These are phyloP conservation scores for Oryzias celebensis DNA, from an alignment of 2,113 vertebrate genomes.

Conservation along the genomic window DNA sequence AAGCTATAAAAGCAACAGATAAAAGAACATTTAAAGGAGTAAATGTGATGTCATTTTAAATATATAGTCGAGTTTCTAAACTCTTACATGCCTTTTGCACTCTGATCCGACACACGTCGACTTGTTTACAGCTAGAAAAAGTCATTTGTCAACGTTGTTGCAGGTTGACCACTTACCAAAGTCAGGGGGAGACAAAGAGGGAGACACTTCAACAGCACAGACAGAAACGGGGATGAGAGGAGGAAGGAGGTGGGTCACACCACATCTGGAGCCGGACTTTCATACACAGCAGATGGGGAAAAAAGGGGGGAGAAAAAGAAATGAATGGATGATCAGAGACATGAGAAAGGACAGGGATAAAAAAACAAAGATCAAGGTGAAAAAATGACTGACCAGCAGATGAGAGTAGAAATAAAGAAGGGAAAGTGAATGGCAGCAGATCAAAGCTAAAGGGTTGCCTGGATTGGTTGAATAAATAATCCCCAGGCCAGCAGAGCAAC, in stretches of 20 bases:
- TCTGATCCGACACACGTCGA: too few relatives aligned
- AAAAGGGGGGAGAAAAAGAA: constrained; percentile 33
- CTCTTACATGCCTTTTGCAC: too few relatives aligned
- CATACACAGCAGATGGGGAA: constrained; percentile 24
- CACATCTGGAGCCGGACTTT: constrained; percentile 51
- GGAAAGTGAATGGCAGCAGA: constrained; percentile 23
- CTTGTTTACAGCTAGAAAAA: too few relatives aligned
- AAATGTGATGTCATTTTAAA: too few relatives aligned
- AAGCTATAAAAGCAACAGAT: too few relatives aligned
- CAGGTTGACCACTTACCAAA: constrained; percentile 60
- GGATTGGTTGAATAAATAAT: constrained; percentile 20
- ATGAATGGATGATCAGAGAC: constrained; percentile 41
- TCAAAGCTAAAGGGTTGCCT: constrained; percentile 30
- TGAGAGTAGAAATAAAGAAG: constrained; percentile 34
- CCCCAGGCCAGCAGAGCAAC: background rate
- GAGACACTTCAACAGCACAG: constrained; percentile 46
- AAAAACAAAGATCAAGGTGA: constrained; percentile 31
- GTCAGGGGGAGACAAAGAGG: constrained; percentile 35
- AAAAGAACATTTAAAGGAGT: too few relatives aligned
- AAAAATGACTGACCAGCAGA: constrained; percentile 22
- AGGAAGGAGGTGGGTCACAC: constrained; percentile 32
- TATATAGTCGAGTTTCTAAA: too few relatives aligned
- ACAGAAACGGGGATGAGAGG: constrained; percentile 31
- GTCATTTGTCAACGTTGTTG: too few relatives aligned
- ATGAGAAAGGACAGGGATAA: constrained; percentile 31